Base-by-base conservation (phyloP, 37 sponge, comb jelly and placozoan species). In the Beroe ovata region DNA sequence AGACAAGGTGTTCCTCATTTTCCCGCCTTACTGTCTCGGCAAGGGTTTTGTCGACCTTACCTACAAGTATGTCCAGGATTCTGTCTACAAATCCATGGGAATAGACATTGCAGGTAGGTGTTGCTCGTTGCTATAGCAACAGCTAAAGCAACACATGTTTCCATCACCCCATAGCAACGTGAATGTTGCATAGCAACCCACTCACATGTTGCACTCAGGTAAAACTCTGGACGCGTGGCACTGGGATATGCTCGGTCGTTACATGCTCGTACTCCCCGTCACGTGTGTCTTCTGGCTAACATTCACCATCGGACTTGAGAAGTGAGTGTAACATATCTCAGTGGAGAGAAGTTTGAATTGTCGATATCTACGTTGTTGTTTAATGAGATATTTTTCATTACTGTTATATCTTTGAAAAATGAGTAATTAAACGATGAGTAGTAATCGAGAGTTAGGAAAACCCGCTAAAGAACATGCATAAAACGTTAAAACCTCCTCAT, bases 1-100 rank as follows among this genome's bases (percentile, higher is more conserved):
- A 3, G 84, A 77, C 28, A 35, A 33, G 41, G 84, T 36, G n/a
- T 77, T 77, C 84, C 84, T 77, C 8, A 36, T 77, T 1, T 77
- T 77, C 28, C 84, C 84, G 1, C 84, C 84, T 8, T 77, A 77
- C 84, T 77, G 84, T 25, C 84, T 77, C 20, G 84, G 84, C 1
- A 77, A 77, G 22, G 84, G 84, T 14, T 77, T 39, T 77, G 84
- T 77, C 8, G 84, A 77, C 20, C 28, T 77, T 1, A 77, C 47
- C 23, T 77, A 77, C 54, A 39, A 42, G 28, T 77, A 40, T 38
- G 84, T 77, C 54, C 39, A 33, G 84, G 11, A 38, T 1, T 20
- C 33, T 19, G 38, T 77, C 26, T 77, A 40, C 84, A 21, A 77
- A 25, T 42, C 54, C 38, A 77, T 77, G 84, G 84, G 84, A 8